Base-by-base conservation (phyloP, 2,888 invertebrate genomes). In the Himalopsyche anomala region DNA sequence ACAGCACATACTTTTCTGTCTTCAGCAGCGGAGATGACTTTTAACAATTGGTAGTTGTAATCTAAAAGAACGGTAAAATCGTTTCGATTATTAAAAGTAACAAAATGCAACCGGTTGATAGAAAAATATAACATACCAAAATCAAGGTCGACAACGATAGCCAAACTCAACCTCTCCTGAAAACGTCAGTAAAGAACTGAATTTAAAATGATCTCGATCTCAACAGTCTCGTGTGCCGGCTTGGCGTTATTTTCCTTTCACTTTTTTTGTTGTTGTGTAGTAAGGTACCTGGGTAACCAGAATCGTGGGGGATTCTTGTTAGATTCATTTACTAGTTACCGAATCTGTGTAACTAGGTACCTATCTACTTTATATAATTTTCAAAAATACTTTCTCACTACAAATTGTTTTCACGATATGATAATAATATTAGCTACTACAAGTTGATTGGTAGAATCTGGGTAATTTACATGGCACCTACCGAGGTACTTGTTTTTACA, bases 231-330 rank as follows among this genome's bases (percentile, higher is more conserved):
- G 2, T 38, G 15, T 74, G 74, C 74, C 38, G 74, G 36, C 74
- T 74, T 36, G 74, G 74, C 74, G 74, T 74, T 36, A 38, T 74
- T 74, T 74, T 74, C 74, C 74, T 74, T 74, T 74, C 74, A 74
- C 74, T 74, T 74, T 74, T 74, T 69, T 74, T 19, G n/a, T 28
- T 74, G 12, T 62, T n/a, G 6, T 1, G 51, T 51, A 51, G 51
- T 51, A 4, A 51, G 4, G 15, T 28, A 36, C 74, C 15, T 74
- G 12, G 12, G 15, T 12, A 12, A 36, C 36, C 5, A 36, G 74
- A 74, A 36, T 74, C 74, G 74, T 74, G 38, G 36, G 74, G 38
- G 74, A 74, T 36, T 74, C 74, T 38, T 15, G 74, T 74, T 28
- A 69, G 69, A 69, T 69, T 69, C 69, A 38, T 36, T 15, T 38